Evolutionary conservation across 2,888 invertebrate species (phyloP).

Genomic region (Aethes cnicana): DNA sequence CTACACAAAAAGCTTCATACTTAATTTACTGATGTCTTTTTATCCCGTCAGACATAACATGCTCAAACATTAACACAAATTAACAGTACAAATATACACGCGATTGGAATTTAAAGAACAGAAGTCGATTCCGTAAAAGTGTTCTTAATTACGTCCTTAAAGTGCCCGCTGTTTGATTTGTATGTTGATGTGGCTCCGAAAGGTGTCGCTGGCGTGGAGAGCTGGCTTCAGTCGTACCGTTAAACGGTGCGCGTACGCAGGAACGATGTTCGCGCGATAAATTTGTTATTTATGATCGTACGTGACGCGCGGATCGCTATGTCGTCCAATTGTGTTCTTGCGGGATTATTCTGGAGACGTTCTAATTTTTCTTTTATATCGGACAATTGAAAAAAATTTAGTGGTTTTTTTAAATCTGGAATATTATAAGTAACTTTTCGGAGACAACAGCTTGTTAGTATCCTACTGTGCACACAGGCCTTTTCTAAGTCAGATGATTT

Average conservation of each 20-base stretch:
- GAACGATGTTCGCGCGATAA: constrained; percentile 42
- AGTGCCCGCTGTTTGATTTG: neutral
- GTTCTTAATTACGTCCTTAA: constrained; percentile 28
- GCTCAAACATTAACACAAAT: constrained; percentile 31
- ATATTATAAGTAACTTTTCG: too few species aligned
- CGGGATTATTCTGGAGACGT: constrained; percentile 21
- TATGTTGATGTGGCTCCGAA: neutral
- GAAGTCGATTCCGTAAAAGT: constrained; percentile 29
- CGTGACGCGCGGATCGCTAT: constrained; percentile 41
- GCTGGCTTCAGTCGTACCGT: constrained; percentile 19
- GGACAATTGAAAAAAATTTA: neutral
- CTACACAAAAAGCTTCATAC: neutral
- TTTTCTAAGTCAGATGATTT: too few species aligned
- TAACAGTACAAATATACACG: constrained; percentile 29
- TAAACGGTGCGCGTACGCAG: constrained; percentile 24
- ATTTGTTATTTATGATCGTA: constrained; percentile 56
- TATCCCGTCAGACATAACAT: constrained; percentile 19
- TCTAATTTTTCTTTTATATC: neutral
- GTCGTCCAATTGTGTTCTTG: constrained; percentile 38
- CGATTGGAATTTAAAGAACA: constrained; percentile 29
- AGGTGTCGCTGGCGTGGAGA: constrained; percentile 3
- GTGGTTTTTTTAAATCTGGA: neutral
- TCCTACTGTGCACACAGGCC: too few species aligned
- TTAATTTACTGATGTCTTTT: constrained; percentile 12
- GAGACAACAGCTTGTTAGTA: too few species aligned